Evolutionary conservation across 2,888 invertebrate species (phyloP).

Genomic region (Ophion slaviceki): DNA sequence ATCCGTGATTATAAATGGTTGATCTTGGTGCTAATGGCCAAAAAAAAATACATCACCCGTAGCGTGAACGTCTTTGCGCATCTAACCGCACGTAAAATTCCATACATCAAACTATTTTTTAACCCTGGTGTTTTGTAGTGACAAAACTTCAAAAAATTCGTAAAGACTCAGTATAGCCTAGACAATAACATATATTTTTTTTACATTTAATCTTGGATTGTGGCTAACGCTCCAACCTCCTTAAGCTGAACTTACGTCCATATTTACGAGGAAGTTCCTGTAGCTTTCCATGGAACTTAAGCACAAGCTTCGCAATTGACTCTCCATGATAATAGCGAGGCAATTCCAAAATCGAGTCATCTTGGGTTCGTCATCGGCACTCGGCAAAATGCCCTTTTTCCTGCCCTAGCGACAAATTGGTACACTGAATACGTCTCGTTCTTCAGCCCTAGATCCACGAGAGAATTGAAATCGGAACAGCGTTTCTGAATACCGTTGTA

Average conservation of each 20-base stretch:
- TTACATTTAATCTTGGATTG: no score
- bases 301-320: conserved; percentile 92
- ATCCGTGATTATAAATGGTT: no score
- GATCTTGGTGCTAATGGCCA: no score
- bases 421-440: neutral
- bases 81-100: no score
- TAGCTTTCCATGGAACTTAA: conserved; percentile 92
- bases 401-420: conserved; percentile 84
- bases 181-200: no score
- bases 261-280: conserved; percentile 90
- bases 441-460: neutral
- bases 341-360: conserved; percentile 93
- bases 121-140: no score
- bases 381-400: conserved; percentile 88
- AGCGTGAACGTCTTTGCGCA: no score
- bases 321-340: conserved; percentile 94
- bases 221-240: no score
- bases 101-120: no score
- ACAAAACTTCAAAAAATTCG: no score
- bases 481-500: conserved; percentile 83
- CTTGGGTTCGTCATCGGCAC: conserved; percentile 87
- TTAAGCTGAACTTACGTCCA: conserved; percentile 86
- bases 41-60: no score
- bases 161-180: no score
- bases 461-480: neutral